A percentile compares a stretch with the other conserved stretches of the same genome.
Evolutionary conservation across 2,113 vertebrate species (phyloP).

Genomic region (Semnopithecus entellus): DNA sequence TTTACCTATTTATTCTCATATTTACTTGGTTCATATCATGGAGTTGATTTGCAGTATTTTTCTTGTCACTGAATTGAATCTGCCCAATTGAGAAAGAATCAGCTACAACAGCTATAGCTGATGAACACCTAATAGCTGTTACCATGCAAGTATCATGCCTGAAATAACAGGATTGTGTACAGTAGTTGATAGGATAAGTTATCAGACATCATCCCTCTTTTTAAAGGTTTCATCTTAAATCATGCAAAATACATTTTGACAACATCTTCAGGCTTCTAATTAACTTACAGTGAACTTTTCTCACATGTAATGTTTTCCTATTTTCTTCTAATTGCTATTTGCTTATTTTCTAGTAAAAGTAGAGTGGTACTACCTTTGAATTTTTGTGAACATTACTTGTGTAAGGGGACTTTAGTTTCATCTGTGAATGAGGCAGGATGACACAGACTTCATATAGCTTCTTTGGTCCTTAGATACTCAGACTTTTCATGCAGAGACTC

Average conservation of each 20-base stretch:
- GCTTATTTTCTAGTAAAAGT: background rate
- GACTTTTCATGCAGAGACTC: background rate
- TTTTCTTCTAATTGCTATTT: slow-evolving; percentile 21
- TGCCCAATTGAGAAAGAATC: slow-evolving; percentile 63
- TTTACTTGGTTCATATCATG: slow-evolving; percentile 44
- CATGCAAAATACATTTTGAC: slow-evolving; percentile 65
- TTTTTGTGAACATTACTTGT: background rate
- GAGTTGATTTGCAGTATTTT: slow-evolving; percentile 66
- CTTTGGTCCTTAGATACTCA: background rate
- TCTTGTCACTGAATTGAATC: slow-evolving; percentile 74
- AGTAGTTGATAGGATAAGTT: slow-evolving; percentile 68
- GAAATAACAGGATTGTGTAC: slow-evolving; percentile 71
- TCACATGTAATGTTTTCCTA: background rate
- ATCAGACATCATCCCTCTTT: slow-evolving; percentile 47
- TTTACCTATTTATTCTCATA: slow-evolving; percentile 51
- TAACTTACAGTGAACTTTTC: slow-evolving; percentile 55
- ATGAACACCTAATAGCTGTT: slow-evolving; percentile 74
- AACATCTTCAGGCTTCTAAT: slow-evolving; percentile 60
- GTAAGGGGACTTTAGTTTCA: background rate
- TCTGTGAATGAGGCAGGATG: background rate
- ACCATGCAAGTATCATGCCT: slow-evolving; percentile 72
- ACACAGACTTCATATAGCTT: background rate
- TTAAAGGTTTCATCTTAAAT: slow-evolving; percentile 71
- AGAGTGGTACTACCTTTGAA: background rate
- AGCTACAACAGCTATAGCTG: slow-evolving; percentile 60